Evolutionary conservation across 2,113 vertebrate genomes (phyloP), one percentile per base, ranked within the genome.

Genomic region (Noctilio leporinus): DNA sequence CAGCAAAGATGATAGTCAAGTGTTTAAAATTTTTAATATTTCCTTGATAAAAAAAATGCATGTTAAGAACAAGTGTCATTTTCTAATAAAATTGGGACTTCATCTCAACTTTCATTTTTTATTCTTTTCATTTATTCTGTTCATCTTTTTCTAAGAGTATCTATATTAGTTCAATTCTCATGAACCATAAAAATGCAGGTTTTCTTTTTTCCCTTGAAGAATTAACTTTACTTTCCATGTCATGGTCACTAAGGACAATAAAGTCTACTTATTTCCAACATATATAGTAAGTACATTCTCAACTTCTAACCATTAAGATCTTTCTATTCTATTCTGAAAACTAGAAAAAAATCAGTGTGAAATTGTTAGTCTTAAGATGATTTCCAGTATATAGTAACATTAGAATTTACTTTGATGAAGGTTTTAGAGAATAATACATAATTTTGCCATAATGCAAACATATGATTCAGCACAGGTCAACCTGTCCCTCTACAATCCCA

Each of bases 401-500:
- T 89, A 26, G 9, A 59, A 92, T n/a, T 86, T 70, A 89, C 28
- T 53, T 49, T 67, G 47, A 81, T 88, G 5, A 75, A 57, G 16
- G 72, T 59, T 81, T 33, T 65, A 81, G 76, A 91, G n/a, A 81
- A 67, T 69, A 19, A 86, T 67, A 38, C 51, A 88, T n/a, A 16
- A 82, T 85, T 94, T 80, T 96, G 11, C 43, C 30, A 91, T 77
- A 8, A 93, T 86, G 14, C 17, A 91, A 82, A 95, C 86, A 24
- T 92, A 72, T 7, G 12, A 85, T 84, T 95, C 77, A 93, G 64
- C 17, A 62, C 0, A 0, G 35, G 15, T 77, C 89, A 70, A 80
- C 62, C 75, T 33, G 86, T 94, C 84, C 47, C 43, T 72, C 40
- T 88, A 17, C 30, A n/a, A 26, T 55, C 47, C 7, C 55, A 28